Evolutionary conservation across 2,888 invertebrate genomes (phyloP), one percentile per base, ranked within the genome.

Genomic region (Morinoia aosen): DNA sequence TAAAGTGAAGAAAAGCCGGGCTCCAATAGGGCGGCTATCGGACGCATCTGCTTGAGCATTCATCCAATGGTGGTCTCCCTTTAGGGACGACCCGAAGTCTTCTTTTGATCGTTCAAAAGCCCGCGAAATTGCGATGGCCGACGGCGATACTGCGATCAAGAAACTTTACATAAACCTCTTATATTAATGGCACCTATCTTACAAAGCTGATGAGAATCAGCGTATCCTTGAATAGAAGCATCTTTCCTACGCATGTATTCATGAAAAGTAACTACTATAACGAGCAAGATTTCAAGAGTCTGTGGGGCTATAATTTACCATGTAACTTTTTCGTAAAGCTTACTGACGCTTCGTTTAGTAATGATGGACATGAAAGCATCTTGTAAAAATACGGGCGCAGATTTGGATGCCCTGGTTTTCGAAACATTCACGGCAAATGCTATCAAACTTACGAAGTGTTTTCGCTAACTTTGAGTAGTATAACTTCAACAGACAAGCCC

Each of bases 1-100:
- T 93, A 93, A 93, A 93, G 93, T 93, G 93, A 25, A 93, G 93
- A 93, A 93, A 93, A 93, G 93, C 57, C 58, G 33, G 19, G 12
- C 57, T 93, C 93, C 93, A 57, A 93, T 93, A 93, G 93, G 93
- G 33, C 48, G 57, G 93, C 91, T 93, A 93, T 93, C 93, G 57
- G 16, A 93, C 93, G 93, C 57, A 93, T 93, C 93, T 93, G 25
- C 57, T 93, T 33, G 93, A 48, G 57, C 57, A 93, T 93, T 93
- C 93, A 93, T 93, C 57, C 93, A 93, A 57, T 93, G 93, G 93
- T 57, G 39, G 93, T 57, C 57, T 48, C 12, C 93, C 93, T 93
- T 93, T 93, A 93, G 57, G 93, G 33, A 48, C 93, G 58, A 57
- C 48, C 57, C 58, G 57, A 93, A 93, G 93, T 33, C 48, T 93